Conservation (phyloP, 2,797 vertebrate species). For the Enteromius anoplus region DNA sequence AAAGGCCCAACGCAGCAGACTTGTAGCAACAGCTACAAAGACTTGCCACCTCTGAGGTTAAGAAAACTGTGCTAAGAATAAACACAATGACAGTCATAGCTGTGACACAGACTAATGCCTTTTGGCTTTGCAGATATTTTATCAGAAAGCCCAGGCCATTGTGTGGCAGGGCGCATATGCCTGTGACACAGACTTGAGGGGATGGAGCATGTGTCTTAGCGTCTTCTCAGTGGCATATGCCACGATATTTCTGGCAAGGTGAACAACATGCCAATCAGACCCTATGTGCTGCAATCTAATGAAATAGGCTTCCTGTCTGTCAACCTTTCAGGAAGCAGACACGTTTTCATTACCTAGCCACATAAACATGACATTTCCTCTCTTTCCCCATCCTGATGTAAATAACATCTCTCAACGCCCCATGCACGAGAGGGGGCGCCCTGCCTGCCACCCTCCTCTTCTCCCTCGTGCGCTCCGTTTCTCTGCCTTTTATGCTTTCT, state of each 20-base stretch:
- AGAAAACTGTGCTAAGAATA: slow-evolving; percentile 12
- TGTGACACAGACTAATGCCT: slow-evolving; percentile 55
- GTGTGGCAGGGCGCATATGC: slow-evolving; percentile 42
- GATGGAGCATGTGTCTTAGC: slow-evolving; percentile 37
- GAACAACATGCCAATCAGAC: slow-evolving; percentile 66
- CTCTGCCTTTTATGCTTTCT: not conserved
- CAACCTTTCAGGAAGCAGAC: slow-evolving; percentile 62
- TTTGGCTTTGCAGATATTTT: slow-evolving; percentile 40
- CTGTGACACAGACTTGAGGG: not conserved
- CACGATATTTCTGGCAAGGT: slow-evolving; percentile 58
- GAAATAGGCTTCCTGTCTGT: slow-evolving; percentile 71
- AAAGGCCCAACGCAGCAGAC: slow-evolving; percentile 27
- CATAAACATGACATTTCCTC: slow-evolving; percentile 63
- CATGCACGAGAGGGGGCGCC: slow-evolving; percentile 14
- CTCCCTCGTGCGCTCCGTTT: slow-evolving; percentile 1
- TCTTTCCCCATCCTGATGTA: not conserved
- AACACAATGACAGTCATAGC: slow-evolving; percentile 32
- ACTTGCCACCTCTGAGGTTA: slow-evolving; percentile 60
- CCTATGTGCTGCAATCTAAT: slow-evolving; percentile 64
- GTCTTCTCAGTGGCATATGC: slow-evolving; percentile 55
- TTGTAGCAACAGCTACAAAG: slow-evolving; percentile 59
- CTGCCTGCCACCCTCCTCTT: slow-evolving; percentile 10
- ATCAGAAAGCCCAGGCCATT: slow-evolving; percentile 43
- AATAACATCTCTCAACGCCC: slow-evolving; percentile 39
- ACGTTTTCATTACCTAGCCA: slow-evolving; percentile 69